A percentile compares a stretch with the other conserved stretches of the same genome.
These are phyloP conservation scores for Pogonocherus hispidulus DNA, from an alignment of 2,888 invertebrate genomes.

Conservation along the genomic window DNA sequence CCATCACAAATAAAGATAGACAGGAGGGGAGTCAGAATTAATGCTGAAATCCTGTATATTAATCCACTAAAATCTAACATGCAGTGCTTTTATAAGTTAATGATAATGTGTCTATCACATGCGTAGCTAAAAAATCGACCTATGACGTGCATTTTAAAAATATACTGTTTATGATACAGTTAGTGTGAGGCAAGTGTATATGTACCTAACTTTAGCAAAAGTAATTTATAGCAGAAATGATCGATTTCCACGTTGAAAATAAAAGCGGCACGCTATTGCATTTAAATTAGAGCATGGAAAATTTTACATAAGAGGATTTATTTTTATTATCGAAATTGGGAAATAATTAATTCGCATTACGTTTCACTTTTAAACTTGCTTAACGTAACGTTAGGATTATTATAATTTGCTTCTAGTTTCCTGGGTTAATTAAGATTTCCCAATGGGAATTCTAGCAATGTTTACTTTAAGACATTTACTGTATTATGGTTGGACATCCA, in stretches of 20 bases:
- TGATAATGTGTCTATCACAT: not conserved
- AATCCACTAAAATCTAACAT: no score
- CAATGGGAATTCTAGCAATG: not conserved
- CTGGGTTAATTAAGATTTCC: not conserved
- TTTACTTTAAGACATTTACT: no score
- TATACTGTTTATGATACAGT: not conserved
- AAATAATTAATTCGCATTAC: conserved; percentile 7
- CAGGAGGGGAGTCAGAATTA: no score
- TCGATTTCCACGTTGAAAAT: conserved; percentile 1
- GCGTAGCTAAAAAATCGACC: not conserved
- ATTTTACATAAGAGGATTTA: not conserved
- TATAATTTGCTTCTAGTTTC: not conserved
- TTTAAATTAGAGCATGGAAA: conserved; percentile 11
- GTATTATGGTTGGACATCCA: no score
- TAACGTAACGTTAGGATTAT: not conserved
- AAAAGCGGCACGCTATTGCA: not conserved
- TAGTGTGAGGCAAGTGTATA: no score
- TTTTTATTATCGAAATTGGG: conserved; percentile 13
- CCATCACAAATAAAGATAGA: no score
- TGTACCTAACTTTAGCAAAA: not conserved
- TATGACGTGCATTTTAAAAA: not conserved
- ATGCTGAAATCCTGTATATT: no score
- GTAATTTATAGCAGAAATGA: not conserved
- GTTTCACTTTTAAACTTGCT: conserved; percentile 8
- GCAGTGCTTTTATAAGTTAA: no score